phyloP scores from a whole-genome alignment of 2,797 vertebrate species.

The Balearica regulorum region DNA sequence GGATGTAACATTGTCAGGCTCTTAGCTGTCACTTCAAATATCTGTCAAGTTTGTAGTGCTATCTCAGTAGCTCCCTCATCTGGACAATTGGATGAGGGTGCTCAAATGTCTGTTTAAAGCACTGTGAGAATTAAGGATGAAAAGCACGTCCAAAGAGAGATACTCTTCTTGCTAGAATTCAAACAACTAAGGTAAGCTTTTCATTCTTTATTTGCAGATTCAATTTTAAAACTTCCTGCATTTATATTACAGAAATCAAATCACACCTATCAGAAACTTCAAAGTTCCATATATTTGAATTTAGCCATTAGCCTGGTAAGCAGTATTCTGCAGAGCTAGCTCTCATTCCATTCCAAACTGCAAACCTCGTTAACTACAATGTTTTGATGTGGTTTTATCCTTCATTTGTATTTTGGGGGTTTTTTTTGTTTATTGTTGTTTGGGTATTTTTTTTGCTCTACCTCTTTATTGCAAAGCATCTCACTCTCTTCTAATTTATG shows the following conservation, averaged over 20 bases:
- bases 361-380: not conserved
- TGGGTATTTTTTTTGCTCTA: not conserved
- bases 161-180: not conserved
- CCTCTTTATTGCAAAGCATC: conserved; percentile 46
- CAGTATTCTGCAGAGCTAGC: not conserved
- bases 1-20: not conserved
- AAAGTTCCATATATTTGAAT: not conserved
- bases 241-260: not conserved
- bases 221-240: not conserved
- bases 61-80: not conserved
- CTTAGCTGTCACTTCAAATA: not conserved
- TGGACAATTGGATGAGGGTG: not conserved
- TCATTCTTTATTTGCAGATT: not conserved
- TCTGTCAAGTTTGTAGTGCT: not conserved
- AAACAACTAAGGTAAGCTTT: not conserved
- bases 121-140: not conserved
- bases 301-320: not conserved
- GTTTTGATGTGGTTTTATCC: not conserved
- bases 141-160: not conserved
- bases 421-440: too few relatives aligned
- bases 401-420: not conserved
- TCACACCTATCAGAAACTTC: not conserved
- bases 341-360: not conserved
- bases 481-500: conserved; percentile 54
- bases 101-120: not conserved